Evolutionary conservation across 2,888 invertebrate genomes (phyloP), one percentile per base, ranked within the genome.

Genomic region (Aleiodes alternator): DNA sequence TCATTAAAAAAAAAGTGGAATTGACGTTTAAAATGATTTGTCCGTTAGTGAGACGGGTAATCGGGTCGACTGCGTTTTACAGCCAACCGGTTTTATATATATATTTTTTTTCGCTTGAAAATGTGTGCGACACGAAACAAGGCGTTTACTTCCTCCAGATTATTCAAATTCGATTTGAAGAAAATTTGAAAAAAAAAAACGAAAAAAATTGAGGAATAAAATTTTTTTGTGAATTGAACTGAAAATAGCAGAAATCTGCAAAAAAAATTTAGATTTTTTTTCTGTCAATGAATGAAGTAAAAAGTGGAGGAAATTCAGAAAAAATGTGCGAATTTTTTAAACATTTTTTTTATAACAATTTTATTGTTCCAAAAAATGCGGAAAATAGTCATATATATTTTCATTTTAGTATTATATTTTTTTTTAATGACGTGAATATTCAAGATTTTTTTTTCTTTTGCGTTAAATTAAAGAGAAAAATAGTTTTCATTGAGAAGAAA

Each of bases 1-100:
- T 3, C 43, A 8, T 43, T 48, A 43, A 12, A 12, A 50, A 56
- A 73, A 78, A 76, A 75, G 48, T 64, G 64, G 64, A 7, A 64
- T 64, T 59, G 74, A 75, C 75, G 78, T 78, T 43, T 80, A 76
- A 80, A 80, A 78, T 80, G 77, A 80, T 79, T 78, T 78, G 78
- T 79, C 80, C 80, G 80, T 80, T 80, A 80, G 77, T 75, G 59
- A 74, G 70, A 74, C 76, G 78, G 69, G 75, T 76, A 78, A 78
- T 78, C 76, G 76, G 80, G 77, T 79, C 79, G 77, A 73, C 56
- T 76, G 78, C 56, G 70, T 64, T 70, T 75, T 78, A 77, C 78
- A 71, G 73, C 56, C 73, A 78, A 80, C 80, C 80, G 80, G 80
- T 80, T 80, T 43, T 80, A 29, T 77, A 79, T 79, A 79, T 77